Conservation (phyloP, 2,888 invertebrate species). For the Epinotia ramella region DNA sequence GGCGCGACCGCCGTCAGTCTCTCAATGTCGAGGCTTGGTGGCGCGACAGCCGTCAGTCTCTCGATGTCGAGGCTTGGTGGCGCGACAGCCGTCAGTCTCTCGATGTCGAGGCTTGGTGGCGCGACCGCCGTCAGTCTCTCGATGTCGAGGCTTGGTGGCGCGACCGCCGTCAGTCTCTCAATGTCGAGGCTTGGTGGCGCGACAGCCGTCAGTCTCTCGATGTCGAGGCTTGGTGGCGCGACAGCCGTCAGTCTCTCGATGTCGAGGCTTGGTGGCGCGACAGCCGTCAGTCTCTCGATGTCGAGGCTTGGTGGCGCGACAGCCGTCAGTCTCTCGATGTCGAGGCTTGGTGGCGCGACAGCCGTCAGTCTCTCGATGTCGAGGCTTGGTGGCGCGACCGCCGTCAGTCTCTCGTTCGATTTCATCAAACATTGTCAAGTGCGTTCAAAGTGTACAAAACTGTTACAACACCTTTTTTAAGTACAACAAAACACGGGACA, state of each 20-base stretch:
- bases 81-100: conserved; percentile 23
- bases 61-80: too few relatives aligned
- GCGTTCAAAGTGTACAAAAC: conserved; percentile 37
- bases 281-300: conserved; percentile 27
- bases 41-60: conserved; percentile 21
- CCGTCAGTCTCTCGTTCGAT: conserved; percentile 32
- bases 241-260: conserved; percentile 27
- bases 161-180: conserved; percentile 25
- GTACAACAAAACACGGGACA: conserved; percentile 60
- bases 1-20: conserved; percentile 20
- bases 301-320: too few relatives aligned
- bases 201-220: conserved; percentile 27
- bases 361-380: conserved; percentile 33
- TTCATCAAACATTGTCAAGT: conserved; percentile 42
- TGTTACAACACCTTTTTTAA: conserved; percentile 48
- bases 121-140: conserved; percentile 25
- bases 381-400: conserved; percentile 30
- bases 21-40: too few relatives aligned
- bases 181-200: too few relatives aligned
- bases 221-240: too few relatives aligned
- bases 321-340: conserved; percentile 27
- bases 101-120: too few relatives aligned
- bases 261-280: too few relatives aligned
- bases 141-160: too few relatives aligned
- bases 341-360: neutral